Evolutionary conservation across 2,888 invertebrate species (phyloP), one percentile per base, ranked within the genome.

Genomic region (Bombyx huttoni): DNA sequence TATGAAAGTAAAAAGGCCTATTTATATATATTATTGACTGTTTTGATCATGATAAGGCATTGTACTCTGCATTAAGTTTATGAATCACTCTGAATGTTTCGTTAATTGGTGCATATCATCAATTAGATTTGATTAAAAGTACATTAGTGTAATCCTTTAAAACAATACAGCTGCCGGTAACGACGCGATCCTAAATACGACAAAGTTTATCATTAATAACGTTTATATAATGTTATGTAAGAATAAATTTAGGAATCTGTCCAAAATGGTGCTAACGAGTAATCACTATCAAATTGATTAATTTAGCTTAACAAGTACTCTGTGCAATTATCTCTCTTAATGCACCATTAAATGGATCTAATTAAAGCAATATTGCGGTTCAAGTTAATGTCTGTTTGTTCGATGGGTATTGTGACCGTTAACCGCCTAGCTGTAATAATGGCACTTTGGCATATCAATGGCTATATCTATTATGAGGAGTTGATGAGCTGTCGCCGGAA

Each of bases 331-430:
- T 50, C 52, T 50, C 53, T 55, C 59, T 60, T 61, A 58, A 56
- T 57, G 51, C 51, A 56, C 51, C 54, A 45, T 53, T 51, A 52
- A 58, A 62, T 57, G 58, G 54, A 48, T 57, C 50, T 55, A 58
- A 55, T 60, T 57, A 60, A 59, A 60, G 53, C 58, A 56, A 57
- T 58, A 66, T 59, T 57, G 60, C 56, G 58, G 60, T 56, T 56
- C 58, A 60, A 63, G 61, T 62, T 66, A 59, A 58, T 52, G 52
- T 51, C 51, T 48, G 52, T 59, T 60, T 70, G 61, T 59, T 62
- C 58, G 53, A 51, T 49, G 34, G 51, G 54, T 49, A 58, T 60
- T 58, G 53, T 61, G 56, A 53, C 47, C 40, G 46, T 49, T 24
- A 40, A 40, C 13, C 33, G 24, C 13, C 12, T n/a, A 34, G n/a